Conservation (phyloP, 64 coral and sea anemone genomes). For the Montipora cactus region DNA sequence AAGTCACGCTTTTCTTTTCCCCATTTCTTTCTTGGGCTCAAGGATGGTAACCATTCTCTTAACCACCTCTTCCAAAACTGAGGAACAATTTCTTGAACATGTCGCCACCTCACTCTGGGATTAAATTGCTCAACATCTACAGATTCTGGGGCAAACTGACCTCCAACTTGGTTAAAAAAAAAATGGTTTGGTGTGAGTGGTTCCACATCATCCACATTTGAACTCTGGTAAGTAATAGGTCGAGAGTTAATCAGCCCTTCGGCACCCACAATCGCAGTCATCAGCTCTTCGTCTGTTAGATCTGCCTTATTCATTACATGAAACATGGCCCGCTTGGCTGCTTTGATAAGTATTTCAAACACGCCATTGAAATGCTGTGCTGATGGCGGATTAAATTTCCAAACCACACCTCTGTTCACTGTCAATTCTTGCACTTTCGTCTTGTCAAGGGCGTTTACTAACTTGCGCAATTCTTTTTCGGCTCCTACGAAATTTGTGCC, state of each 20-base stretch:
- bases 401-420: constrained; percentile 2
- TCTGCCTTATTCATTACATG: constrained; percentile 52
- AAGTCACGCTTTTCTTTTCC: constrained; percentile 33
- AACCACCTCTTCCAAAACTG: background rate
- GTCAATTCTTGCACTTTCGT: constrained; percentile 30
- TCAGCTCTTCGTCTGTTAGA: constrained; percentile 52
- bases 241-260: constrained; percentile 50
- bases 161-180: constrained; percentile 58
- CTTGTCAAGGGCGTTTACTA: constrained; percentile 34
- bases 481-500: constrained; percentile 29
- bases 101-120: constrained; percentile 36
- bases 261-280: constrained; percentile 45
- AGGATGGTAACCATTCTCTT: constrained; percentile 47
- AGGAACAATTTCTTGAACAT: constrained; percentile 47
- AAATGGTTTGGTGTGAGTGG: constrained; percentile 39
- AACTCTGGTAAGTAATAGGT: constrained; percentile 49
- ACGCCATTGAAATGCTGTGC: constrained; percentile 47
- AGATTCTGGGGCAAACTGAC: constrained; percentile 53
- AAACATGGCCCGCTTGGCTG: constrained; percentile 11
- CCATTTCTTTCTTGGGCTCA: constrained; percentile 46
- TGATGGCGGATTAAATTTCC: constrained; percentile 41
- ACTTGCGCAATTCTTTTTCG: constrained; percentile 14
- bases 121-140: constrained; percentile 2
- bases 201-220: constrained; percentile 18
- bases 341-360: constrained; percentile 21